These are phyloP conservation scores for Stigmatopora argus DNA, from an alignment of 2,113 vertebrate genomes.

Conservation along the genomic window DNA sequence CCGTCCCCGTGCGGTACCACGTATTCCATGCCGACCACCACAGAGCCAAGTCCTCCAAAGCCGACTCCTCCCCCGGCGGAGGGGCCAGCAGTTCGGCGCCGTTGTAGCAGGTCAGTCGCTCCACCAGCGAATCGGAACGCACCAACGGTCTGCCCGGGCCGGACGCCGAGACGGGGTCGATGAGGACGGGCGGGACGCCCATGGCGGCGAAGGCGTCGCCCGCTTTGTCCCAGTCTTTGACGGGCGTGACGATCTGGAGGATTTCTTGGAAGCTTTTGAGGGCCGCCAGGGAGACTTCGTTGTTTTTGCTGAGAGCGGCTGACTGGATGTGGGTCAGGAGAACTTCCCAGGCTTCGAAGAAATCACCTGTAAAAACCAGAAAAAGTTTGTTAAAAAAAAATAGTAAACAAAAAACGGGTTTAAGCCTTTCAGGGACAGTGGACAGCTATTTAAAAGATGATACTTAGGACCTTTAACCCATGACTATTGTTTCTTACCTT, in stretches of 20 bases:
- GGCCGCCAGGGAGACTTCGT: conserved; percentile 93
- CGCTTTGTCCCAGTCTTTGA: conserved; percentile 82
- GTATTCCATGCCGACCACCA: conserved; percentile 99
- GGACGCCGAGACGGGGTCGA: conserved; percentile 79
- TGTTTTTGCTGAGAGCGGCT: conserved; percentile 97
- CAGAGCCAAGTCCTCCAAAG: conserved; percentile 85
- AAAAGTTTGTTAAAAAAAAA: too few relatives aligned
- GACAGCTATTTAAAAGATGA: too few relatives aligned
- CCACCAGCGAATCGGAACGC: conserved; percentile 86
- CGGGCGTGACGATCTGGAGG: conserved; percentile 90
- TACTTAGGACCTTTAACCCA: too few relatives aligned
- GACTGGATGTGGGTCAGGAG: conserved; percentile 97
- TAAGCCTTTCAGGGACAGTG: too few relatives aligned
- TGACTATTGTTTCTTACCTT: too few relatives aligned
- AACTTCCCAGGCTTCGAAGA: conserved; percentile 95
- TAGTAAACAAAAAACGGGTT: too few relatives aligned
- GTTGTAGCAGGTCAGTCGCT: conserved; percentile 79
- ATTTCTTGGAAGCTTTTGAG: conserved; percentile 99
- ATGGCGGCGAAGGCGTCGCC: conserved; percentile 75
- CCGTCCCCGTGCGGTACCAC: conserved; percentile 91
- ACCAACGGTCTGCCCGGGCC: conserved; percentile 81
- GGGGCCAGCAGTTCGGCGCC: conserved; percentile 60
- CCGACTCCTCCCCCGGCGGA: conserved; percentile 77
- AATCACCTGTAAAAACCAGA: conserved; percentile 77
- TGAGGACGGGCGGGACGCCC: conserved; percentile 77